These are phyloP conservation scores for Ceratina australensis DNA, from an alignment of 1,140 invertebrate genomes.

Conservation along the genomic window DNA sequence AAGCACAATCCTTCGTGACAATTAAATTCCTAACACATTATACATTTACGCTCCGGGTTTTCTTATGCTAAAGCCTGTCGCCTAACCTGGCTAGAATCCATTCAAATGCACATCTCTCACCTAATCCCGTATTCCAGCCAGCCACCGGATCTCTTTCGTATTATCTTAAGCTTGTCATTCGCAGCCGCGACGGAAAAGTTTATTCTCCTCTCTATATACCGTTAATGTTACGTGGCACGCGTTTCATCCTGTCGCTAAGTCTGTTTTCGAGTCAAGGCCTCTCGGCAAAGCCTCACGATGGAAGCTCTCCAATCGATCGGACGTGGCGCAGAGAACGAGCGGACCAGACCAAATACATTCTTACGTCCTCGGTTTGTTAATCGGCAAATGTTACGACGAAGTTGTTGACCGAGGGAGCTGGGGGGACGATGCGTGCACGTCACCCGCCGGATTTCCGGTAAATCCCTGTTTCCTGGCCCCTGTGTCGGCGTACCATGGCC, in stretches of 20 bases:
- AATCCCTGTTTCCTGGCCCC: background rate
- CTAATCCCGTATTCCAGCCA: constrained; percentile 24
- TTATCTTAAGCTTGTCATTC: constrained; percentile 15
- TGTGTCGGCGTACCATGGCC: background rate
- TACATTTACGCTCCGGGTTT: background rate
- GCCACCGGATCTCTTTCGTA: constrained; percentile 13
- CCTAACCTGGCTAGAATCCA: background rate
- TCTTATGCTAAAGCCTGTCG: background rate
- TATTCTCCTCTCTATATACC: background rate
- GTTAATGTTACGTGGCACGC: background rate
- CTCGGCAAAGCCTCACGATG: no score
- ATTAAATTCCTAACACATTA: background rate
- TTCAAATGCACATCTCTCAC: constrained; percentile 11
- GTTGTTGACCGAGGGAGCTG: background rate
- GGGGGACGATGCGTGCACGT: background rate
- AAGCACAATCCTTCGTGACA: no score
- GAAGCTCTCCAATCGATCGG: no score
- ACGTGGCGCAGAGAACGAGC: no score
- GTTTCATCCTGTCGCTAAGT: background rate
- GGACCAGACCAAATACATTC: no score
- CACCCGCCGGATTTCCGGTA: background rate
- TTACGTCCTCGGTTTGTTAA: no score
- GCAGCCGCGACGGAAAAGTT: background rate
- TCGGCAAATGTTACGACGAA: constrained; percentile 1
- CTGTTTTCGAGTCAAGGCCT: no score